These are phyloP conservation scores for Rhyacophila brunnea DNA, from an alignment of 1,140 invertebrate genomes.

Conservation along the genomic window DNA sequence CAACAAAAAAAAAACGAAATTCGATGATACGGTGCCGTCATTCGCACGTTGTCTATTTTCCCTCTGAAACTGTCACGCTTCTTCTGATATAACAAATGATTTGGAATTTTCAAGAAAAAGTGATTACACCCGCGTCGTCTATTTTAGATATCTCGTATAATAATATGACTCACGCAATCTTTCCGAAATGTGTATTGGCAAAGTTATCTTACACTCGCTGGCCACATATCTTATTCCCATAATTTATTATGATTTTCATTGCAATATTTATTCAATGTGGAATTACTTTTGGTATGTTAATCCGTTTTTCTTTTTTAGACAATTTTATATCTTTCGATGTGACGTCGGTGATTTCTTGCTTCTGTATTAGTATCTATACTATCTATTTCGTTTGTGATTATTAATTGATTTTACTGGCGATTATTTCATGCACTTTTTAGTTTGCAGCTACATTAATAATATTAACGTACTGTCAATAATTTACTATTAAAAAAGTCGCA, in stretches of 20 bases:
- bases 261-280: neutral
- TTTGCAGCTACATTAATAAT: no score
- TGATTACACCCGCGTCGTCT: neutral
- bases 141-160: neutral
- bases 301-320: no score
- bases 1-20: neutral
- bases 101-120: constrained; percentile 6
- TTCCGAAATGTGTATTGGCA: neutral
- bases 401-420: no score
- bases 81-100: neutral
- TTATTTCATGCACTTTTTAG: no score
- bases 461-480: no score
- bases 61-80: neutral
- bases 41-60: no score
- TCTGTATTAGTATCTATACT: no score
- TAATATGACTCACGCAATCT: neutral
- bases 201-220: neutral
- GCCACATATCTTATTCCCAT: neutral
- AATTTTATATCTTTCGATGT: no score
- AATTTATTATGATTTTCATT: neutral
- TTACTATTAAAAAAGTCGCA: no score
- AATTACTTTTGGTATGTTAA: neutral
- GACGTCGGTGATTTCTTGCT: no score
- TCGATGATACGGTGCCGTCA: neutral
- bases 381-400: no score